Conservation (phyloP, 2,888 invertebrate genomes). For the Pterostichus madidus region DNA sequence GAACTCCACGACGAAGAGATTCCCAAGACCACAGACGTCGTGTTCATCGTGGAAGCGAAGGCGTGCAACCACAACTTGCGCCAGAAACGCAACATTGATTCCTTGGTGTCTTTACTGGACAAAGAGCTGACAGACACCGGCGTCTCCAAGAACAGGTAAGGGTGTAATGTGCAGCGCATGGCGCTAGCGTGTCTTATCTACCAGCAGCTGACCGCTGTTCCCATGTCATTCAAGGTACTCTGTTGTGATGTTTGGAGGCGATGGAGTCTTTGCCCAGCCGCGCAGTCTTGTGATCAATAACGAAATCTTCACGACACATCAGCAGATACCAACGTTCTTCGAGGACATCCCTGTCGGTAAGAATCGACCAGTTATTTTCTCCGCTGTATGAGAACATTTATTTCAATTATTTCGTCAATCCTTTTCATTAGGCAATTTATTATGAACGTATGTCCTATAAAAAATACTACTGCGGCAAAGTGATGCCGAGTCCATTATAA, state of each 20-base stretch:
- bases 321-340: conserved; percentile 84
- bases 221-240: conserved; percentile 83
- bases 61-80: conserved; percentile 87
- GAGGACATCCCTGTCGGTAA: conserved; percentile 84
- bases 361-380: conserved; percentile 64
- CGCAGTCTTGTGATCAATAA: conserved; percentile 87
- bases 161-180: conserved; percentile 60
- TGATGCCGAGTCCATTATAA: too few relatives aligned
- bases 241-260: conserved; percentile 86
- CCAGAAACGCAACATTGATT: conserved; percentile 84
- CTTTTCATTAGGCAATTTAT: too few relatives aligned
- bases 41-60: conserved; percentile 93
- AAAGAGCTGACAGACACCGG: conserved; percentile 82
- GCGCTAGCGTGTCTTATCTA: conserved; percentile 14
- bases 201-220: conserved; percentile 19
- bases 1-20: conserved; percentile 81
- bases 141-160: conserved; percentile 83
- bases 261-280: conserved; percentile 85
- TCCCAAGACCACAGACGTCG: conserved; percentile 88
- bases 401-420: too few relatives aligned
- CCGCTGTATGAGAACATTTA: neutral
- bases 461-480: too few relatives aligned
- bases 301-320: conserved; percentile 83
- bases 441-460: too few relatives aligned
- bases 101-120: conserved; percentile 83